Conservation (phyloP, 1,140 invertebrate genomes). For the Lithobius niger region DNA sequence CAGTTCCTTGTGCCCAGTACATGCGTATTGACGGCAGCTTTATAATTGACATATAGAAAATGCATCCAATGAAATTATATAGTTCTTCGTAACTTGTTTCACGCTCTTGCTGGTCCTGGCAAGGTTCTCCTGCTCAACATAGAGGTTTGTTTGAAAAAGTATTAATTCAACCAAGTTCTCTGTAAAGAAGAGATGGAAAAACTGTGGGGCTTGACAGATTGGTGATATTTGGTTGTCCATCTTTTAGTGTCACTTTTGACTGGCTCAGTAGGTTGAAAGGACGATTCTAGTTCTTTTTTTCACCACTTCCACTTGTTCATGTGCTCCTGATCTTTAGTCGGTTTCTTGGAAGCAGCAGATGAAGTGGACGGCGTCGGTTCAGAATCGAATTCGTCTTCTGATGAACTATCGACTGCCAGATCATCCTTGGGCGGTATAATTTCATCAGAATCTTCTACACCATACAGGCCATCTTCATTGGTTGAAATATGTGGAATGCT, state of each 20-base stretch:
- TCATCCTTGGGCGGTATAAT: background rate
- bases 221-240: background rate
- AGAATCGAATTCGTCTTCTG: background rate
- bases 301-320: slow-evolving; percentile 1
- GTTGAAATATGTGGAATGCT: too few relatives aligned
- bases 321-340: background rate
- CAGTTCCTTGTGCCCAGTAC: slow-evolving; percentile 3
- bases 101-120: background rate
- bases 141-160: background rate
- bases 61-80: background rate
- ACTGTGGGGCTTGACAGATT: background rate
- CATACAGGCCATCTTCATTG: background rate
- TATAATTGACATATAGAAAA: slow-evolving; percentile 4
- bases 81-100: slow-evolving; percentile 4
- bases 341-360: background rate
- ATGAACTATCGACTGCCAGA: background rate
- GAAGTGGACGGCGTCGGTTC: background rate
- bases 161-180: background rate
- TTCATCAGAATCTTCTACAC: background rate
- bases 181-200: slow-evolving; percentile 3
- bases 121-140: background rate
- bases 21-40: slow-evolving; percentile 1
- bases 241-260: background rate
- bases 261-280: slow-evolving; percentile 3
- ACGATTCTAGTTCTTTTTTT: slow-evolving; percentile 2